Evolutionary conservation across 1,140 invertebrate species (phyloP), one percentile per base, ranked within the genome.

Genomic region (Drosophila sp.): DNA sequence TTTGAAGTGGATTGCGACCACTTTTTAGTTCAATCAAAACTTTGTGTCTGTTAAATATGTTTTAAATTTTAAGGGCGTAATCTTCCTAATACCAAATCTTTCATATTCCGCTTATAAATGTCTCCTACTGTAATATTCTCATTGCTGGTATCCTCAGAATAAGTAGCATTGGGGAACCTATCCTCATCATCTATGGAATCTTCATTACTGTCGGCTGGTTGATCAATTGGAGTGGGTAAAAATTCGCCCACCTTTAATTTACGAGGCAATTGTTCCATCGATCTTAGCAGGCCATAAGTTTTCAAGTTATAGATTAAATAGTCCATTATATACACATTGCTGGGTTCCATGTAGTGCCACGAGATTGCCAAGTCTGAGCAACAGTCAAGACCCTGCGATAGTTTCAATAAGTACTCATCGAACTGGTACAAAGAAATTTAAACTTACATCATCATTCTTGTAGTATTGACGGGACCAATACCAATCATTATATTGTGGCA

Each of bases 291-390:
- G 17, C 97, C 98, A 89, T 96, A 99, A 0, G 98, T 97, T 64
- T 97, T 94, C 38, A 99, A 93, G 90, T 99, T 98, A 91, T 99
- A 99, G 70, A 99, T 96, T 11, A 99, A 93, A 92, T 99, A 99
- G 73, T 99, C 98, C 32, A 99, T 90, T 1, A 98, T 96, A 91
- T 99, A 99, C 97, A 99, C 98, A 92, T 96, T 94, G 76, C 97
- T 96, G 0, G 98, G 97, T 7, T 94, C 94, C 1, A 99, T 96
- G 85, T 99, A 99, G 91, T 99, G 98, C 93, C 99, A 99, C 0
- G 98, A 98, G n/a, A 99, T 95, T 0, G 98, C 98, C 90, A 96
- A 96, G 89, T 99, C 98, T 10, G 97, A 98, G 92, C 98, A 99
- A 89, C 98, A 99, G 70, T 97, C 95, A 0, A 86, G 66, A 40